These are phyloP conservation scores for Zonotrichia leucophrys DNA, from an alignment of 2,113 vertebrate genomes.

Conservation along the genomic window DNA sequence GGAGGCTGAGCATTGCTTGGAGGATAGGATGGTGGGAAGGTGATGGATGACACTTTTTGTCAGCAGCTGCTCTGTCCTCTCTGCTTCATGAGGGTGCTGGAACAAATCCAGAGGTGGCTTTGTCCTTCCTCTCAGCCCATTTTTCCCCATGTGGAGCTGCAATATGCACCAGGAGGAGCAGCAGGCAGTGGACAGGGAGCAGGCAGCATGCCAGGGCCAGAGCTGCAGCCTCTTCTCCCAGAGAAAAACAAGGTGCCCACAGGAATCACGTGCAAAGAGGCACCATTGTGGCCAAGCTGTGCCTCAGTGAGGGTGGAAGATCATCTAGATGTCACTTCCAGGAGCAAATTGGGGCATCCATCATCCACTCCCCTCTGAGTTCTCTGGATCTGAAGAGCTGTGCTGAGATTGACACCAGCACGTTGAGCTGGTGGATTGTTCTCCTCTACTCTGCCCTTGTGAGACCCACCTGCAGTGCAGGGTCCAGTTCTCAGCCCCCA, in stretches of 20 bases:
- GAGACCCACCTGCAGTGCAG: background rate
- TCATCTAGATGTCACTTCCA: background rate
- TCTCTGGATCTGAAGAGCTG: background rate
- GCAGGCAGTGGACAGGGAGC: background rate
- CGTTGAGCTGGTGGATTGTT: background rate
- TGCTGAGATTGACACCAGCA: fast-evolving
- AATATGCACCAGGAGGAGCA: background rate
- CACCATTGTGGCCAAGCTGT: fast-evolving
- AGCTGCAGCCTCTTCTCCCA: background rate
- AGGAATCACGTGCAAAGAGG: fast-evolving
- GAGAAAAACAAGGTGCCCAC: fast-evolving
- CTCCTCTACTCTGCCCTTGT: background rate
- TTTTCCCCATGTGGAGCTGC: background rate
- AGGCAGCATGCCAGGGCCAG: background rate
- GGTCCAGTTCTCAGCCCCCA: background rate
- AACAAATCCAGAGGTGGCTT: conserved; percentile 1
- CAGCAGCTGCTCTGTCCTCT: background rate
- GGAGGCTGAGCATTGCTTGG: background rate
- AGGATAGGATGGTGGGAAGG: background rate
- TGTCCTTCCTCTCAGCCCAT: background rate
- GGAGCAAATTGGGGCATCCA: background rate
- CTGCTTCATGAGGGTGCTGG: background rate
- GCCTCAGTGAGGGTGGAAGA: fast-evolving
- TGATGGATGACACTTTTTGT: background rate
- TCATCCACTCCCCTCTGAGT: background rate